A percentile compares a stretch with the other conserved stretches of the same genome.
phyloP scores from a whole-genome alignment of 2,888 invertebrate genomes.

The Tribolium freemani region DNA sequence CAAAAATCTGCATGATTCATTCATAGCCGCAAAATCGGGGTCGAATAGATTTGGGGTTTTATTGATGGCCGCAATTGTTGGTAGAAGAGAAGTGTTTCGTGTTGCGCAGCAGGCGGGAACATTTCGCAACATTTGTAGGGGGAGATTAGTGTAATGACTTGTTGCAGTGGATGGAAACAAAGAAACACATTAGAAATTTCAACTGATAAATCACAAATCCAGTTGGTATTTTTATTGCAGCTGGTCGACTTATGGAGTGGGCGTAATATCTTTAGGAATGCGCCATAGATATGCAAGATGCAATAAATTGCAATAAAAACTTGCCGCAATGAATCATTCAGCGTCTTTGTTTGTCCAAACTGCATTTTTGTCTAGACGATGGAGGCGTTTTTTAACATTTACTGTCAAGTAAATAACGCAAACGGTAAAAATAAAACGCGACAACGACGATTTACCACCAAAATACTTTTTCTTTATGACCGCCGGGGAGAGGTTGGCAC shows the following conservation, averaged over 20 bases:
- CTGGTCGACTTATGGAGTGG: constrained; percentile 48
- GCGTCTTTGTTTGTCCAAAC: constrained; percentile 52
- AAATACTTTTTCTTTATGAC: constrained; percentile 23
- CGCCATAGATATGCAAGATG: constrained; percentile 55
- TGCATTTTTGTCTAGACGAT: constrained; percentile 55
- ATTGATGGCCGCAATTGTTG: not conserved
- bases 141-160: constrained; percentile 27
- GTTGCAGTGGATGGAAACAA: constrained; percentile 27
- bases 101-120: not conserved
- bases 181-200: constrained; percentile 38
- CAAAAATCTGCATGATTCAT: constrained; percentile 10
- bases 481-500: constrained; percentile 25
- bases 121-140: constrained; percentile 15
- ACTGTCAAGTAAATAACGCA: constrained; percentile 49
- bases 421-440: constrained; percentile 40
- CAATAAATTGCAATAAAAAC: constrained; percentile 61
- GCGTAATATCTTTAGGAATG: constrained; percentile 57
- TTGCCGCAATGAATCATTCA: constrained; percentile 60
- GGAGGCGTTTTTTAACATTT: constrained; percentile 51
- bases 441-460: constrained; percentile 36
- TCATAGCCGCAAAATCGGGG: constrained; percentile 4
- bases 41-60: not conserved
- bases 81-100: not conserved
- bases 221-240: constrained; percentile 40
- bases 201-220: constrained; percentile 43